Base-by-base conservation (phyloP, 2,888 invertebrate genomes). In the Ormyrus thymus region DNA sequence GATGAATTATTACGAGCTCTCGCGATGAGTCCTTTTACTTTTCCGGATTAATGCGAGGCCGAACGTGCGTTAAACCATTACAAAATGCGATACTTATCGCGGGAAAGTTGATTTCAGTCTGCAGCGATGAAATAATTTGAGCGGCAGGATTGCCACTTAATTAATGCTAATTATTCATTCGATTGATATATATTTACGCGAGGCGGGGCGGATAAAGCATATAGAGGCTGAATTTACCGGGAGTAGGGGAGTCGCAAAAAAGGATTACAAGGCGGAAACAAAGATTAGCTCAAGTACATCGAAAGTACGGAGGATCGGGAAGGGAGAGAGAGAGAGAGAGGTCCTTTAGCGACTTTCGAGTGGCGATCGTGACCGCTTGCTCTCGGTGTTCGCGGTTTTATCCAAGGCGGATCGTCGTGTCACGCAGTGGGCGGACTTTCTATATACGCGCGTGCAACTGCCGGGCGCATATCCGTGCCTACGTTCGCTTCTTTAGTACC, bases 401-500 rank as follows among this genome's bases (percentile, higher is more conserved):
- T 84, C 83, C 80, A 66, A 50, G 53, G 76, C 79, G 76, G 82
- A 83, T 83, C 83, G 81, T 76, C 83, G 84, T 84, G 85, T 83
- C 85, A 83, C 83, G 83, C 82, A 83, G 87, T 86, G 86, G 87
- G 86, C 86, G 87, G 83, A 87, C 86, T 87, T 87, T 86, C 86
- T 86, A 83, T 79, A 82, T 82, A 79, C 81, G 82, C 65, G 74
- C 80, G 66, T 75, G 53, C 56, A 80, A 48, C n/a, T 13, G 46
- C 58, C 29, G 64, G 13, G 13, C 56, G 48, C 13, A 46, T 58
- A 29, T 10, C 56, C 56, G n/a, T 43, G 51, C 46, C 15, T 29
- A 29, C 48, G 73, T 56, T 29, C 45, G 59, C n/a, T 11, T 29
- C 56, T 15, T 68, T 9, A 50, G 59, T 64, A 9, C 56, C 15